Evolutionary conservation across 2,888 invertebrate species (phyloP).

Genomic region (Tetropium fuscum): DNA sequence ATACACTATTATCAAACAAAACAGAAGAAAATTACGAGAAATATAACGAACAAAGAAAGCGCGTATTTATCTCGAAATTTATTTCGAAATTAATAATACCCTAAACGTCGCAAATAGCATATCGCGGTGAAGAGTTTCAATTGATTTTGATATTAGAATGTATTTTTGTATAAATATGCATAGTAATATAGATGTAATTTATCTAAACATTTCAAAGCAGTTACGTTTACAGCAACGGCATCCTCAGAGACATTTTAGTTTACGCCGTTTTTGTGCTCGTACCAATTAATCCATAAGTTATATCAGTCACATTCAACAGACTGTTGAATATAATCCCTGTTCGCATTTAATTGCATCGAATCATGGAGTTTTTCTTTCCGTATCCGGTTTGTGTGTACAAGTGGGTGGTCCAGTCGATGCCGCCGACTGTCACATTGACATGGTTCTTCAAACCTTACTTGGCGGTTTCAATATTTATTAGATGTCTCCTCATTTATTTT

Average conservation of each 20-base stretch:
- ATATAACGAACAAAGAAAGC: no score
- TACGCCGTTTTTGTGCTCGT: not conserved
- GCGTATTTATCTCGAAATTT: no score
- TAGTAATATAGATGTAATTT: no score
- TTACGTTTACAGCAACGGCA: no score
- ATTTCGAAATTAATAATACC: no score
- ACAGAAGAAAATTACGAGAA: no score
- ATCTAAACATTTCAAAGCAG: no score
- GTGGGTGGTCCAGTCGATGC: slow-evolving; percentile 59
- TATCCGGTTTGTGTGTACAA: slow-evolving; percentile 50
- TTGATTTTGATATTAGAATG: no score
- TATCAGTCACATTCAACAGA: slow-evolving; percentile 16
- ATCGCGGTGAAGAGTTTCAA: no score
- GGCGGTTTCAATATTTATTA: slow-evolving; percentile 59
- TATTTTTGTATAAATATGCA: no score
- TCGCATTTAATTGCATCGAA: slow-evolving; percentile 34
- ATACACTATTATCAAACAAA: no score
- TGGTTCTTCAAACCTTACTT: slow-evolving; percentile 63
- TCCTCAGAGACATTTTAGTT: not conserved
- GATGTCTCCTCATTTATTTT: slow-evolving; percentile 52
- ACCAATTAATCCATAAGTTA: slow-evolving; percentile 4
- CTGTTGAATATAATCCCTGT: slow-evolving; percentile 13
- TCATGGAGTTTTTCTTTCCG: slow-evolving; percentile 41
- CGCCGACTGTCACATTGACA: slow-evolving; percentile 61
- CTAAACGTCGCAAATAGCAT: no score